These are phyloP conservation scores for Pungitius pungitius DNA, from an alignment of 2,113 vertebrate genomes.

Conservation along the genomic window DNA sequence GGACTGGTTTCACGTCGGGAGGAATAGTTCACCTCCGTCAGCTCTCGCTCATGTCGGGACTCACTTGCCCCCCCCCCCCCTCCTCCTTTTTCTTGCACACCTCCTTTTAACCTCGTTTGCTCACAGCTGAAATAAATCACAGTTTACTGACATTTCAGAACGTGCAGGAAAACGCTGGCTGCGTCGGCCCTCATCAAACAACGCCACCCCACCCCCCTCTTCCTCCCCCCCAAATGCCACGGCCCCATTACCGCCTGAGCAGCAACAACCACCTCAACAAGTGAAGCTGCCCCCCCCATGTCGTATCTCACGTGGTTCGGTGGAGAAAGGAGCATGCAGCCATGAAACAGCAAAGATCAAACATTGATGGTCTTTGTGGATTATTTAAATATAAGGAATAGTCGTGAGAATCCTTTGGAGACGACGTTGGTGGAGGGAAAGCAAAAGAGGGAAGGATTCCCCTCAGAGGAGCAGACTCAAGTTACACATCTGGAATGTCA, in stretches of 20 bases:
- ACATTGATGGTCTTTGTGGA: too few relatives aligned
- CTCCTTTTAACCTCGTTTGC: conserved; percentile 12
- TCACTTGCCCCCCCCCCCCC: conserved; percentile 40
- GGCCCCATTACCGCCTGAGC: conserved; percentile 46
- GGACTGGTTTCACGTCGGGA: too few relatives aligned
- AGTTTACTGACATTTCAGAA: background rate
- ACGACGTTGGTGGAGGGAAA: too few relatives aligned
- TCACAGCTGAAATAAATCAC: conserved; percentile 13
- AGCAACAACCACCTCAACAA: conserved; percentile 37
- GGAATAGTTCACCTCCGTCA: background rate
- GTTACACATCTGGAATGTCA: too few relatives aligned
- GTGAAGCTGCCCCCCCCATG: too few relatives aligned
- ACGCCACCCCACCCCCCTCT: background rate
- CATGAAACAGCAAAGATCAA: too few relatives aligned
- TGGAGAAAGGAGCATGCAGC: too few relatives aligned
- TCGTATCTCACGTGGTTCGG: too few relatives aligned
- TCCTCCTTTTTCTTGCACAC: conserved; percentile 20
- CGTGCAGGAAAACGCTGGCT: background rate
- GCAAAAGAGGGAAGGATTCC: too few relatives aligned
- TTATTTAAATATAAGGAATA: background rate
- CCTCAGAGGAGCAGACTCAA: too few relatives aligned
- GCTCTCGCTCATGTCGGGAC: conserved; percentile 54
- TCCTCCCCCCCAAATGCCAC: conserved; percentile 18
- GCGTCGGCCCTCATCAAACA: background rate
- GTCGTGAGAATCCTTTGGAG: background rate